Conservation (phyloP, 2,113 vertebrate genomes). For the Chloebia gouldiae region DNA sequence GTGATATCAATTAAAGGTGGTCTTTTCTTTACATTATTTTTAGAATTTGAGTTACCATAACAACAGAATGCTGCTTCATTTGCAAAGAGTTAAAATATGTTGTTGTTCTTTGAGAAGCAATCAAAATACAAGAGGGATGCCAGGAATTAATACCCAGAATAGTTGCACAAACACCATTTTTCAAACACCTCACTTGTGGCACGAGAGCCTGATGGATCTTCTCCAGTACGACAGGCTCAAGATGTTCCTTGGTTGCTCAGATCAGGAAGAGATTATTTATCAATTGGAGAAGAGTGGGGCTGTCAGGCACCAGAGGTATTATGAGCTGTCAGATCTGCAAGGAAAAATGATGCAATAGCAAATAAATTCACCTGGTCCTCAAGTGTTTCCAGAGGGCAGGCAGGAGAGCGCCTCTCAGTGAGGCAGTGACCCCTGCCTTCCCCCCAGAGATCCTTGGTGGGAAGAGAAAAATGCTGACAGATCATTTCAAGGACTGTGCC, state of each 20-base stretch:
- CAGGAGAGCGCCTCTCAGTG: neutral
- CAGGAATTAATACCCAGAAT: slow-evolving; percentile 65
- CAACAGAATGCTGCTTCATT: slow-evolving; percentile 71
- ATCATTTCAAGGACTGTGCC: neutral
- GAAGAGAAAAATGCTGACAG: neutral
- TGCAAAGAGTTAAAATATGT: slow-evolving; percentile 74
- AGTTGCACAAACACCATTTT: slow-evolving; percentile 61
- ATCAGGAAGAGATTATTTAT: slow-evolving; percentile 78
- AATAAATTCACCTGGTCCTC: slow-evolving; percentile 54
- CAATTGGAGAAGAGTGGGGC: slow-evolving; percentile 65
- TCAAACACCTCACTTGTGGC: slow-evolving; percentile 69
- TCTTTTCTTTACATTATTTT: slow-evolving; percentile 79
- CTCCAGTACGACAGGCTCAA: slow-evolving; percentile 68
- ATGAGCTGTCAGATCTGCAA: slow-evolving; percentile 68
- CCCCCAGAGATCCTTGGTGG: neutral
- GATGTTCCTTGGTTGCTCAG: slow-evolving; percentile 73
- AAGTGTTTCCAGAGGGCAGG: neutral
- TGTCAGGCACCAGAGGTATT: slow-evolving; percentile 67
- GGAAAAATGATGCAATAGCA: slow-evolving; percentile 64
- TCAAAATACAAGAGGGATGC: slow-evolving; percentile 72
- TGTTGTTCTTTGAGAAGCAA: slow-evolving; percentile 73
- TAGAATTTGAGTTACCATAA: slow-evolving; percentile 79
- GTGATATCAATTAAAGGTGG: slow-evolving; percentile 80
- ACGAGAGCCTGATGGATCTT: slow-evolving; percentile 69
- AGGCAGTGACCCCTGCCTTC: neutral